Evolutionary conservation across 53 echinoderm and acorn worm genomes (phyloP), one percentile per base, ranked within the genome.

Genomic region (Henricia sp.): DNA sequence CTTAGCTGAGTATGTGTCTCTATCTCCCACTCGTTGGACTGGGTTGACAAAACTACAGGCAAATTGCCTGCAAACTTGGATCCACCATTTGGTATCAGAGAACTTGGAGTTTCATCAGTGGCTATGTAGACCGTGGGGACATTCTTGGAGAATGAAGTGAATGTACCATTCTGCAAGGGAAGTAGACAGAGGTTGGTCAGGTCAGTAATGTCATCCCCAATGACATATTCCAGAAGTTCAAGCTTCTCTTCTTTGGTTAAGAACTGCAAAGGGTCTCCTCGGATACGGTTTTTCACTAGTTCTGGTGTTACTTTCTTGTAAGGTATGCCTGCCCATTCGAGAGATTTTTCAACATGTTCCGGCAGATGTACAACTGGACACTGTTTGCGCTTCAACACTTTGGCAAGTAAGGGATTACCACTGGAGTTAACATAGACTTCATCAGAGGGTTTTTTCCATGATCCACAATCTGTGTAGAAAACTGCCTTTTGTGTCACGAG

Each of bases 401-500:
- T 62, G 11, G 40, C 14, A 16, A 80, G 59, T 14, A 80, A 16
- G 63, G 42, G 60, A 55, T 64, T 48, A 0, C 43, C 44, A 19
- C 19, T 9, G 3, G 60, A 29, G 26, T 80, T 43, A 13, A 80
- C 40, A 21, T 43, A 44, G 23, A 89, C 80, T 0, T 89, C 72
- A 0, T 20, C 63, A 16, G 84, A 36, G 37, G 76, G 84, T 77
- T 50, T 21, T 85, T 85, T 84, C 12, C 40, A 24, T 8, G 64
- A 64, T 8, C 85, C 89, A 6, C 66, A 37, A 11, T 89, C 66
- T n/a, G 71, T 92, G 68, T 67, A 64, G 44, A 92, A 71, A 25
- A 92, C 70, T 11, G 52, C 20, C 14, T 64, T n/a, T 19, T 64
- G 19, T 28, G 16, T n/a, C 19, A 64, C 16, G 4, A 34, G 64